These are phyloP conservation scores for Pardosa pseudoannulata DNA, from an alignment of 2,888 invertebrate species.

Conservation along the genomic window DNA sequence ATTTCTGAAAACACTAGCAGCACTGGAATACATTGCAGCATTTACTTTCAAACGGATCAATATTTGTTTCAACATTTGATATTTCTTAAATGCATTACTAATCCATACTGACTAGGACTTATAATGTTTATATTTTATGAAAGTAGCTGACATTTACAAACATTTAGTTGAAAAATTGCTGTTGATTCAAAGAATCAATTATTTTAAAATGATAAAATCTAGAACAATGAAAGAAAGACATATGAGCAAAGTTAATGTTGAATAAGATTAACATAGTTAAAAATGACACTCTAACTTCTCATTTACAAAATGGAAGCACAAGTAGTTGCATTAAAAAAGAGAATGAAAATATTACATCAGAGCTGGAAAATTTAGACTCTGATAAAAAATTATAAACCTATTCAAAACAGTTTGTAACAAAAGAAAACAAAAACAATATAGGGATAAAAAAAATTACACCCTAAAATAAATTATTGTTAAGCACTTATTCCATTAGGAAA, in stretches of 20 bases:
- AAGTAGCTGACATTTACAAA: conserved; percentile 60
- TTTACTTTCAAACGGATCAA: too few species aligned
- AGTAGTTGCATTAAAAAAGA: conserved; percentile 23
- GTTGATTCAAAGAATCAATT: conserved; percentile 43
- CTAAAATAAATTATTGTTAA: conserved; percentile 56
- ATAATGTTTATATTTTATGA: conserved; percentile 22
- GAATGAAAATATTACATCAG: not conserved
- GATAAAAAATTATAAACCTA: conserved; percentile 5
- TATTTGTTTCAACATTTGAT: not conserved
- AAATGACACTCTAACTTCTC: conserved; percentile 54
- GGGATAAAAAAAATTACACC: conserved; percentile 32
- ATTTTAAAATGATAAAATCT: conserved; percentile 28
- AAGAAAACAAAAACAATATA: not conserved
- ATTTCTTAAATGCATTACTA: conserved; percentile 14
- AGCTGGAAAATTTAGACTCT: conserved; percentile 10
- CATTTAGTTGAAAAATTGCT: conserved; percentile 59
- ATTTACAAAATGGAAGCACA: conserved; percentile 72
- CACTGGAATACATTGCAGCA: not conserved
- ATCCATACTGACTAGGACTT: conserved; percentile 46
- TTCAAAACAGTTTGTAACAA: not conserved
- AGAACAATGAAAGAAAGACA: conserved; percentile 8
- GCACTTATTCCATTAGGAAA: conserved; percentile 69
- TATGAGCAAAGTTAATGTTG: conserved; percentile 7
- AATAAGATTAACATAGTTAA: conserved; percentile 26
- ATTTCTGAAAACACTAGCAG: not conserved